Base-by-base conservation (phyloP, 2,888 invertebrate species). In the Patella depressa region DNA sequence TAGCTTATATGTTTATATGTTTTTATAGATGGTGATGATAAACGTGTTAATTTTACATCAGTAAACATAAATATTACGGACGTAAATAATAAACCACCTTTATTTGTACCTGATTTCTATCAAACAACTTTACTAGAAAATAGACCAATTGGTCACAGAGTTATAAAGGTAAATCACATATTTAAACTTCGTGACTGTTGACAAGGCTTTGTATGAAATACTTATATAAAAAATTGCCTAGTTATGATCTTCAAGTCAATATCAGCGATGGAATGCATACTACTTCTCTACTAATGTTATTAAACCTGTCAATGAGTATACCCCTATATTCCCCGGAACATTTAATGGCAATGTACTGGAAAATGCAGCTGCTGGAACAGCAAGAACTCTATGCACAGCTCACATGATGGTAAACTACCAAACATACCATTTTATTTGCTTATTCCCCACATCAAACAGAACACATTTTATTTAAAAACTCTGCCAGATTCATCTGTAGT, bases 1-100 rank as follows among this genome's bases (percentile, higher is more conserved):
- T 45, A 45, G 45, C 45, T 45, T 9, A 45, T 45, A 45, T 45
- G 9, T 45, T 45, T 45, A 45, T 45, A 45, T 45, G 45, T 45
- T 45, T 45, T 45, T 45, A 45, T 9, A 45, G 45, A 45, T 45
- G 45, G 45, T 45, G 45, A 45, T 45, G 45, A 45, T 45, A 45
- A 45, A 45, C 45, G 45, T 45, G 45, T 45, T 45, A 45, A 45
- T 24, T 81, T 77, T 72, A 80, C 82, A 15, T 78, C 78, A 75
- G 82, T 86, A 9, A 76, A 73, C 2, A 74, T 88, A 11, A 72
- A 75, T 72, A 81, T 88, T 17, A 76, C 57, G 5, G 86, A 88
- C 77, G 79, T 83, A 7, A 86, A 88, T 78, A 86, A 88, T 72
- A 79, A 82, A 24, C 74, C 77, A 19, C 88, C 88, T 7, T 34